Percentiles rank a stretch among this genome's conserved stretches.
These are phyloP conservation scores for Xestia rhomboidea DNA, from an alignment of 2,888 invertebrate species.

Conservation along the genomic window DNA sequence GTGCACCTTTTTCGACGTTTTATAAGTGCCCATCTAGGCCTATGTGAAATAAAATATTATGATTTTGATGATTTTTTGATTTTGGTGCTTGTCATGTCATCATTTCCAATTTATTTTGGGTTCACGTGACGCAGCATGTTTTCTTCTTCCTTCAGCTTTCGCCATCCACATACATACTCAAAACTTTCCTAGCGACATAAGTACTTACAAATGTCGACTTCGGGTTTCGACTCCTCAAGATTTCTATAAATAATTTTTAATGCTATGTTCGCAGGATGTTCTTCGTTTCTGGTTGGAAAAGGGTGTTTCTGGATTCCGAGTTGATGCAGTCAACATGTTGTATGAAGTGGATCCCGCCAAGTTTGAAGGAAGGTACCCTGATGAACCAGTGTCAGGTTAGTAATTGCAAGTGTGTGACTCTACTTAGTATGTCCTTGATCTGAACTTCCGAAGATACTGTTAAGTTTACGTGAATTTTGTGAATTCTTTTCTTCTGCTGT, in stretches of 20 bases:
- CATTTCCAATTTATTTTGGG: not conserved
- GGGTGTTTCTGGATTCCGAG: slow-evolving; percentile 96
- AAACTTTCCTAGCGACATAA: not conserved
- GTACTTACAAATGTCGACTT: not conserved
- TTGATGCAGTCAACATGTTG: slow-evolving; percentile 92
- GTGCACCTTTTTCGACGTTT: too few species aligned
- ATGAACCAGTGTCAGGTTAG: slow-evolving; percentile 89
- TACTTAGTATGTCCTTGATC: not conserved
- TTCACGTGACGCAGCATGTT: not conserved
- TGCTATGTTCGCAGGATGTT: slow-evolving; percentile 87
- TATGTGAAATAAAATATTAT: too few species aligned
- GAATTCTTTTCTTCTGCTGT: not conserved
- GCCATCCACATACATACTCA: not conserved
- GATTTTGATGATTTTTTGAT: too few species aligned
- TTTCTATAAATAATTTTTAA: not conserved
- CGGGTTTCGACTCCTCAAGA: not conserved
- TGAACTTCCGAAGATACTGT: not conserved
- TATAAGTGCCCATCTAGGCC: too few species aligned
- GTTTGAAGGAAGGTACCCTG: slow-evolving; percentile 85
- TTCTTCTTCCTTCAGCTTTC: not conserved
- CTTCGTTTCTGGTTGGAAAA: slow-evolving; percentile 95
- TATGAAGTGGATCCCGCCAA: slow-evolving; percentile 81
- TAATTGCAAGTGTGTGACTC: not conserved
- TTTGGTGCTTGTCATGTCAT: too few species aligned
- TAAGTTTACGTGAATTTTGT: not conserved